These are phyloP conservation scores for Prenolepis imparis DNA, from an alignment of 2,888 invertebrate species.

Conservation along the genomic window DNA sequence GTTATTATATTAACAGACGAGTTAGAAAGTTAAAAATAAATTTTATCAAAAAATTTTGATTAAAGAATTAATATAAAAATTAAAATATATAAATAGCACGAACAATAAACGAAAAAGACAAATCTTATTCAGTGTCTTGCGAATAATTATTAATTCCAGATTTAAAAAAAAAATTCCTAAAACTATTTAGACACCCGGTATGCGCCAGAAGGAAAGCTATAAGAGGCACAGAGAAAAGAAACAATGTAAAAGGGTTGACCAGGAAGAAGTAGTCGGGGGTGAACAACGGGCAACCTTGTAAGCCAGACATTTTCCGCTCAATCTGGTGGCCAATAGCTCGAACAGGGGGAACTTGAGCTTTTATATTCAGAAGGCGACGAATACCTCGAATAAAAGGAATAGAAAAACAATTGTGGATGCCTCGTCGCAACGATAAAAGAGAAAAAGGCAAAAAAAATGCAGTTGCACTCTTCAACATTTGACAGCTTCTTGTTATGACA, in stretches of 20 bases:
- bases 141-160: not conserved
- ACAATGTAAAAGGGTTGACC: conserved; percentile 43
- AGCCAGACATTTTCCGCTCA: conserved; percentile 80
- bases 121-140: not conserved
- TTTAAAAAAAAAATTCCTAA: conserved; percentile 3
- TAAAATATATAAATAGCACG: too few relatives aligned
- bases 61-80: not conserved
- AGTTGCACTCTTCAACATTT: conserved; percentile 17
- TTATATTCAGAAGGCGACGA: conserved; percentile 70
- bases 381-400: conserved; percentile 47
- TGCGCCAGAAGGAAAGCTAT: conserved; percentile 6
- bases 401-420: conserved; percentile 55
- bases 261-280: conserved; percentile 18
- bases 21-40: not conserved
- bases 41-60: not conserved
- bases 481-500: conserved; percentile 3
- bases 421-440: conserved; percentile 1
- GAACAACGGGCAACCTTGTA: conserved; percentile 68
- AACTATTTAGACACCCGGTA: conserved; percentile 15
- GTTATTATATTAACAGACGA: not conserved
- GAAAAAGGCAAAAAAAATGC: not conserved
- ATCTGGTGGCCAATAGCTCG: conserved; percentile 78
- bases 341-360: conserved; percentile 63
- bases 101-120: not conserved
- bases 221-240: conserved; percentile 26